Evolutionary conservation across 1,140 invertebrate genomes (phyloP), one percentile per base, ranked within the genome.

Genomic region (Calosoma granatense): DNA sequence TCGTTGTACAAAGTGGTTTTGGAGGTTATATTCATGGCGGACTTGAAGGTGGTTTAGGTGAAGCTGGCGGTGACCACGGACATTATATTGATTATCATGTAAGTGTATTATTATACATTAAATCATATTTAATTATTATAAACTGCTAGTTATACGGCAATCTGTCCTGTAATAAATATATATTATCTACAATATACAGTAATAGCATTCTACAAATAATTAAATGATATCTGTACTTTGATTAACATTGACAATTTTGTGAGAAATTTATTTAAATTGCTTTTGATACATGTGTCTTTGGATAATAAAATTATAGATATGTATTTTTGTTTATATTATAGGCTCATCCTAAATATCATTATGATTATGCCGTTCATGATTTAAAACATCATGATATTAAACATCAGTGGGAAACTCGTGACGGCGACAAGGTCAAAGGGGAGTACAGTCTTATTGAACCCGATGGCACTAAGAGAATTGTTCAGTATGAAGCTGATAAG

Each of bases 401-500:
- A 58, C 71, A 70, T 2, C 76, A 78, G 60, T 76, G 76, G 72
- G 77, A 80, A 60, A 71, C 70, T 20, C 70, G 78, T 57, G 76
- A 80, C 56, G 79, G 79, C 22, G 79, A 81, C 62, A 74, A 72
- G n/a, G 79, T 81, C 17, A 78, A 76, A 62, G 80, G 79, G 52
- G 77, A 80, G 70, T 81, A 80, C 65, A 79, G 77, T 2, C 67
- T 80, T 12, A 73, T 79, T 1, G 78, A 80, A 63, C 77, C 79
- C 15, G 80, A 82, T 63, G 80, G 80, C 20, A 74, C 74, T 2
- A 75, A 78, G 58, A 71, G 79, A 51, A 79, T 78, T 2, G 84
- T 86, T 43, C 78, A 81, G 64, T 87, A 87, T 67, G 84, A 81
- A 0, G 84, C 84, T 20, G 85, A 86, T 67, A 81, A 85, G 59